Percentiles rank a stretch among this genome's conserved stretches.
phyloP scores from a whole-genome alignment of 2,888 invertebrate genomes.

The Caenorhabditis panamensis region DNA sequence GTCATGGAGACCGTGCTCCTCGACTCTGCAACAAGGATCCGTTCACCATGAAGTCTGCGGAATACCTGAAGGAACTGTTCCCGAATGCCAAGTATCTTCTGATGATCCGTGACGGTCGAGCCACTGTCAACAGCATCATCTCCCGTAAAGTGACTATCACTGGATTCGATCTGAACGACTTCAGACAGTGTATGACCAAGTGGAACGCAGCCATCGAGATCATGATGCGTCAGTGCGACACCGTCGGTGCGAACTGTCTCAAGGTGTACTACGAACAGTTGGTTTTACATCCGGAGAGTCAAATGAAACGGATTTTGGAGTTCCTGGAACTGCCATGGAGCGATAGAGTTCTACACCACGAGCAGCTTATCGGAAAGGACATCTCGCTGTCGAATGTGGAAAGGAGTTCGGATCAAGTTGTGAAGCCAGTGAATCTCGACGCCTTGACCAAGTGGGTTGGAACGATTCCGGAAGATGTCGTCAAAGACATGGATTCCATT shows the following conservation, averaged over 20 bases:
- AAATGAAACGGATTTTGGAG: constrained; percentile 90
- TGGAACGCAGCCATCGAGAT: constrained; percentile 89
- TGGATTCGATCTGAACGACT: constrained; percentile 94
- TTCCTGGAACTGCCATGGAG: constrained; percentile 96
- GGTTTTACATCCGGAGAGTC: constrained; percentile 92
- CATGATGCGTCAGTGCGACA: constrained; percentile 93
- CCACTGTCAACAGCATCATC: constrained; percentile 98
- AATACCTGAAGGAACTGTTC: constrained; percentile 94
- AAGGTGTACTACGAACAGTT: constrained; percentile 95
- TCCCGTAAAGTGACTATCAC: constrained; percentile 91
- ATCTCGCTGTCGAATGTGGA: constrained; percentile 79
- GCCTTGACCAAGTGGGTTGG: constrained; percentile 86
- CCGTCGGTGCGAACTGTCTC: constrained; percentile 74
- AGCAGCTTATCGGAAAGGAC: constrained; percentile 92
- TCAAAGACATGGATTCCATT: constrained; percentile 84
- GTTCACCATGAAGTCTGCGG: constrained; percentile 95
- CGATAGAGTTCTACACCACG: constrained; percentile 96
- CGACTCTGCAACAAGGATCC: constrained; percentile 99
- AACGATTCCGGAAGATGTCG: constrained; percentile 87
- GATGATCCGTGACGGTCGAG: constrained; percentile 91
- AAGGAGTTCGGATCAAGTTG: constrained; percentile 84
- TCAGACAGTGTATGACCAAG: constrained; percentile 92
- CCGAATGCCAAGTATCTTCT: constrained; percentile 98
- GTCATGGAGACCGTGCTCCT: constrained; percentile 93
- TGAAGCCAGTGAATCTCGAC: constrained; percentile 97